A percentile compares a stretch with the other conserved stretches of the same genome.
phyloP scores from a whole-genome alignment of 2,888 invertebrate genomes.

The Drosophila gaucha region DNA sequence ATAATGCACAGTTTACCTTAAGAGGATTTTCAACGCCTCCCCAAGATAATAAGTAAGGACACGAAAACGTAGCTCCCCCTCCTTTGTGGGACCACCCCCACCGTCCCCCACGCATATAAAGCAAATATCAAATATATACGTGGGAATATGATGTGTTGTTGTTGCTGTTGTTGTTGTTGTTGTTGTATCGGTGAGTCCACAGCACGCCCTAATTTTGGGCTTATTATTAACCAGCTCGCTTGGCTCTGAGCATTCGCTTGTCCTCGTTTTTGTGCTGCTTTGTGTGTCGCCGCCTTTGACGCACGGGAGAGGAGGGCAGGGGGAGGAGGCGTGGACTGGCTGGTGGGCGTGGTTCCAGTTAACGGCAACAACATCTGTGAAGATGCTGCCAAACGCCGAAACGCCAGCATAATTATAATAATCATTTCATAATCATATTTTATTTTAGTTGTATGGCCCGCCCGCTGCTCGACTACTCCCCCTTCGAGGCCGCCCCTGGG shows the following conservation, averaged over 20 bases:
- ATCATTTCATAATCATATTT: constrained; percentile 84
- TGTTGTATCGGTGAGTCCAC: constrained; percentile 49
- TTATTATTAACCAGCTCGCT: constrained; percentile 80
- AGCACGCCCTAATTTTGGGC: constrained; percentile 77
- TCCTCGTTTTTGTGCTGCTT: constrained; percentile 6
- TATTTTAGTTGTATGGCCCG: constrained; percentile 66
- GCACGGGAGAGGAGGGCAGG: too few species aligned
- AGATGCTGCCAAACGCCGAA: constrained; percentile 66
- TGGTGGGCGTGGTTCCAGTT: constrained; percentile 65
- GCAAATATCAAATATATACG: constrained; percentile 56
- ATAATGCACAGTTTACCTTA: constrained; percentile 78
- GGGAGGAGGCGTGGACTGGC: constrained; percentile 3
- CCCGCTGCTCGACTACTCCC: constrained; percentile 46
- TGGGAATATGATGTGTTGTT: constrained; percentile 51
- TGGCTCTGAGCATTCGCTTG: constrained; percentile 27
- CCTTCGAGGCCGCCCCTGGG: constrained; percentile 21
- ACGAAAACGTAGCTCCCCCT: constrained; percentile 42
- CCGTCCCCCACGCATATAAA: constrained; percentile 20
- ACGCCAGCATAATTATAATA: constrained; percentile 81
- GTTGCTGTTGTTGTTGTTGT: constrained; percentile 18
- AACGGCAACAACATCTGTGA: constrained; percentile 82
- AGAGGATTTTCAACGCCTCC: constrained; percentile 79
- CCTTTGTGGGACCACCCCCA: too few species aligned
- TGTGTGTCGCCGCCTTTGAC: constrained; percentile 18
- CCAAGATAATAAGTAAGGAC: constrained; percentile 68